Conservation (phyloP, 2,888 invertebrate species). For the Euspilapteryx auroguttella region DNA sequence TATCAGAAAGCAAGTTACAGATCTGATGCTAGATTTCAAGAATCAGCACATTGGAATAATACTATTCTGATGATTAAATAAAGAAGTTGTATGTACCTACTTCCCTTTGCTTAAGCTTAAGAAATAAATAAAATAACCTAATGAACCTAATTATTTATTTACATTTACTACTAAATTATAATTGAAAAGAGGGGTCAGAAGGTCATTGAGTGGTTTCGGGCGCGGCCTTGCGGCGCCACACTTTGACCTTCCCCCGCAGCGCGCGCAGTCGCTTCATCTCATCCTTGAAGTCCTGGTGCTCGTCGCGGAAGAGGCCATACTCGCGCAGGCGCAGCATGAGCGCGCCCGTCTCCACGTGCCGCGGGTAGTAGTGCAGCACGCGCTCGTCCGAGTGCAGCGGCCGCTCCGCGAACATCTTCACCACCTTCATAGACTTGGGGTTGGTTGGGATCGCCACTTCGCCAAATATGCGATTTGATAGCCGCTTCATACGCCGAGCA, state of each 20-base stretch:
- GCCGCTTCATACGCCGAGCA: slow-evolving; percentile 79
- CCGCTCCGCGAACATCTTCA: slow-evolving; percentile 73
- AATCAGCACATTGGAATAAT: too few relatives aligned
- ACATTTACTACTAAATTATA: too few relatives aligned
- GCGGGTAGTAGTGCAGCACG: slow-evolving; percentile 83
- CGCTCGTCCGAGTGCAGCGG: slow-evolving; percentile 75
- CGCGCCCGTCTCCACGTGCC: slow-evolving; percentile 74
- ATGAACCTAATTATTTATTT: too few relatives aligned
- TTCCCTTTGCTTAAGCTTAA: too few relatives aligned
- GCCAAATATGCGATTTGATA: slow-evolving; percentile 87
- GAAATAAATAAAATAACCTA: too few relatives aligned
- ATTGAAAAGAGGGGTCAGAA: not conserved
- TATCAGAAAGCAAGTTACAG: too few relatives aligned
- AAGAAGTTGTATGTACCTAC: too few relatives aligned
- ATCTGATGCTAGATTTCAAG: too few relatives aligned
- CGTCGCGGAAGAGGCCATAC: slow-evolving; percentile 83
- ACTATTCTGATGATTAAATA: too few relatives aligned
- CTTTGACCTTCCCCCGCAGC: slow-evolving; percentile 74
- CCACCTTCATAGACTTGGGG: slow-evolving; percentile 76
- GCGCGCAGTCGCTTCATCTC: slow-evolving; percentile 79
- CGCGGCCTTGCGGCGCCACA: slow-evolving; percentile 50
- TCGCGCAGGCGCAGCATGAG: slow-evolving; percentile 73
- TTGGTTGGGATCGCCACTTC: slow-evolving; percentile 81
- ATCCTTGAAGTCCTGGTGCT: slow-evolving; percentile 87
- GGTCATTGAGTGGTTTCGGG: slow-evolving; percentile 14